Evolutionary conservation across 2,797 vertebrate genomes (phyloP).

Genomic region (Pseudotriccus pelzelni): DNA sequence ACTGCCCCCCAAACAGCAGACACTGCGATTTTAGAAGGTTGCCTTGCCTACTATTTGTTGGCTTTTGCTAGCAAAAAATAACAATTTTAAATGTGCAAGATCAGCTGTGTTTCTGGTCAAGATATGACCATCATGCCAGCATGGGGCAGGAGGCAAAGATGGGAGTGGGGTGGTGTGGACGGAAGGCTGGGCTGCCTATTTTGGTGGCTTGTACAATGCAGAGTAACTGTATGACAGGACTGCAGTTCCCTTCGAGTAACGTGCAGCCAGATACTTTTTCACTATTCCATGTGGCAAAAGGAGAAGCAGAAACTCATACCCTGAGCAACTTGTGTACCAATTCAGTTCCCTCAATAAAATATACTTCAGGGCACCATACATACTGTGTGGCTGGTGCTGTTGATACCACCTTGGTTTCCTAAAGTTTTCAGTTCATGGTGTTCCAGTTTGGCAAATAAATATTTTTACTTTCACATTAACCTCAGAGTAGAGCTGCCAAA

Average conservation of each 20-base stretch:
- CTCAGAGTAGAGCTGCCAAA: constrained; percentile 33
- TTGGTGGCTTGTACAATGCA: neutral
- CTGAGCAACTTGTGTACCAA: neutral
- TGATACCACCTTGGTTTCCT: neutral
- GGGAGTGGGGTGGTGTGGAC: rapidly evolving
- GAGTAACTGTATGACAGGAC: neutral
- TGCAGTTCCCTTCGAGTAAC: neutral
- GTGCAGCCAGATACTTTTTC: rapidly evolving
- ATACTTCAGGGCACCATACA: neutral
- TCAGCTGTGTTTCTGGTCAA: neutral
- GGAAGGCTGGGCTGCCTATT: neutral
- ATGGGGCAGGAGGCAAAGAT: neutral
- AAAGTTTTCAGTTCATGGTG: neutral
- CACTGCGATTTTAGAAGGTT: neutral
- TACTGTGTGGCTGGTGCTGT: neutral
- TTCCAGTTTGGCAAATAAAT: neutral
- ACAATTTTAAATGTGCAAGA: neutral
- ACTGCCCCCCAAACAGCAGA: neutral
- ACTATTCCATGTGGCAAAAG: neutral
- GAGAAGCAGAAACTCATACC: neutral
- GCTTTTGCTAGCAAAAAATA: neutral
- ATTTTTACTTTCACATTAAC: constrained; percentile 27
- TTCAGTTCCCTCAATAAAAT: neutral
- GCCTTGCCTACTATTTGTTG: neutral
- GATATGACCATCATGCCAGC: neutral